Evolutionary conservation across 1,140 invertebrate genomes (phyloP), one percentile per base, ranked within the genome.

Genomic region (Pogonomyrmex barbatus): DNA sequence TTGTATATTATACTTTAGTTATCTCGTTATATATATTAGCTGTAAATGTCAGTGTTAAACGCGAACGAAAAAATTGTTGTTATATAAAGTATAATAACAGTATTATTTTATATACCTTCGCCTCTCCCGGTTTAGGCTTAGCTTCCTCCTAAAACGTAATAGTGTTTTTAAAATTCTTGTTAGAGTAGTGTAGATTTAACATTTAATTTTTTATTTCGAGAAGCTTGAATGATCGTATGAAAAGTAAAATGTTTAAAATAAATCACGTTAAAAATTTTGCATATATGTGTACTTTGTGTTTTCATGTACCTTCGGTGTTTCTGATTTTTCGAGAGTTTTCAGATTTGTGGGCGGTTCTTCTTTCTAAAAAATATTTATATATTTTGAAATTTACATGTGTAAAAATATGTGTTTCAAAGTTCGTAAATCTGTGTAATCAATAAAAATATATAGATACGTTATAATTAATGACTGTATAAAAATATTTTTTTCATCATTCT

Each of bases 221-320:
- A 33, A 1, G 14, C 0, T 0, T 24, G 1, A 39, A 83, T 60
- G 17, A 75, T 60, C 58, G 30, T 47, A 10, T 24, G n/a, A 24
- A 17, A 36, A 58, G 0, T 47, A 24, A 67, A 62, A 60, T 67
- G 50, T 83, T 39, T 62, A n/a, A 81, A n/a, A 71, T 70, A 58
- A 58, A 79, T 82, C 12, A 60, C 30, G 1, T 8, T 54, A 5
- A 39, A 73, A 30, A 42, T 24, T 81, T 81, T 33, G 9, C 30
- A 4, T 45, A 58, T 70, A 2, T 33, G 12, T 10, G 24, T 45
- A 10, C 6, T 17, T 82, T 79, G 30, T 73, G 42, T 3, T 52
- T 86, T 87, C 36, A 36, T 82, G 58, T 89, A 90, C 90, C 85
- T 89, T 86, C 36, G 84, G 56, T 91, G 92, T 56, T 88, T 90